A percentile compares a stretch with the other conserved stretches of the same genome.
These are phyloP conservation scores for Megatriorchis doriae DNA, from an alignment of 2,113 vertebrate genomes.

Conservation along the genomic window DNA sequence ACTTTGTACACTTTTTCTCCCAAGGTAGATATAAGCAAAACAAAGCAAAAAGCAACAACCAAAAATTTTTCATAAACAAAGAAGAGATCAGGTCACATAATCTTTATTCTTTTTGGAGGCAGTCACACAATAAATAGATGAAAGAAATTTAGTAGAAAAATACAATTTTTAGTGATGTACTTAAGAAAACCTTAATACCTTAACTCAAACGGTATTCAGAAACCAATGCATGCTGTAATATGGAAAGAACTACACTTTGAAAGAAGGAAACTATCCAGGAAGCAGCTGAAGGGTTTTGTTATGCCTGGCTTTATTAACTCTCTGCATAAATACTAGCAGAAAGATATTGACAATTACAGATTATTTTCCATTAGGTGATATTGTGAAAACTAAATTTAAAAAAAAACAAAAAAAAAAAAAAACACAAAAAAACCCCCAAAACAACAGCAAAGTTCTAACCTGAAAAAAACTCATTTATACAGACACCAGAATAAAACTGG, in stretches of 20 bases:
- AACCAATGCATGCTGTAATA: background rate
- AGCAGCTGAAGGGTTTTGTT: background rate
- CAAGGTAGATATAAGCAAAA: background rate
- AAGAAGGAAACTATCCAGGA: background rate
- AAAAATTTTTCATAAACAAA: background rate
- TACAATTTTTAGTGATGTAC: background rate
- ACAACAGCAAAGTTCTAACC: background rate
- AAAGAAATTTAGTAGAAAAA: background rate
- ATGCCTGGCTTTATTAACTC: background rate
- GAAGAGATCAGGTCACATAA: background rate
- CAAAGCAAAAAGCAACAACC: background rate
- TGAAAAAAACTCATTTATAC: background rate
- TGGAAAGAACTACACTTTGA: background rate
- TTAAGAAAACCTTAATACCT: background rate
- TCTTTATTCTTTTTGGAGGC: background rate
- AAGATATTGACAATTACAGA: background rate
- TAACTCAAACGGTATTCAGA: background rate
- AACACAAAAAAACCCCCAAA: too few species aligned
- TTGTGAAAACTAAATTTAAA: accelerated
- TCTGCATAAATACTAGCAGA: background rate
- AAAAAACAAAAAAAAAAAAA: background rate
- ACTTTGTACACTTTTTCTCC: background rate
- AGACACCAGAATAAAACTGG: background rate
- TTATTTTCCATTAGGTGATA: background rate
- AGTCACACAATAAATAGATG: background rate